These are phyloP conservation scores for Ovis aries DNA, from an alignment of 2,113 vertebrate species.

Conservation along the genomic window DNA sequence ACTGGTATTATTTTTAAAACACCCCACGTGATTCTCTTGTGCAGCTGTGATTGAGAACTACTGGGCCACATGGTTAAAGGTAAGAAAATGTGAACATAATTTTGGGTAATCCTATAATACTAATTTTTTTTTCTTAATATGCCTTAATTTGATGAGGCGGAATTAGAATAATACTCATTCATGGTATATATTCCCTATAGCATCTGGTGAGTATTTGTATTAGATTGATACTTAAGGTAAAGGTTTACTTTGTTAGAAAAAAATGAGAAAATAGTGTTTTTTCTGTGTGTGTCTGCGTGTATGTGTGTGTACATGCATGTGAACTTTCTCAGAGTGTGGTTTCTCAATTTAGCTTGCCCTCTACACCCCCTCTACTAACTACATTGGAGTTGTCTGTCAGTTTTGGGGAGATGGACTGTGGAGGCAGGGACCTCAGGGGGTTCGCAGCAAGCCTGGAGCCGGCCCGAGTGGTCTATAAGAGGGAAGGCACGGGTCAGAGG, in stretches of 20 bases:
- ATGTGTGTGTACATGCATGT: background rate
- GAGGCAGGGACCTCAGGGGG: constrained; percentile 56
- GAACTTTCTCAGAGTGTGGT: background rate
- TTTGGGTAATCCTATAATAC: background rate
- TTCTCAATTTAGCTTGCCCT: constrained; percentile 4
- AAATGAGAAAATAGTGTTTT: background rate
- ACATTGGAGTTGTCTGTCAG: constrained; percentile 59
- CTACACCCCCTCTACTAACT: constrained; percentile 11
- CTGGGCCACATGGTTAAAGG: background rate
- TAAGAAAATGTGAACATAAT: background rate
- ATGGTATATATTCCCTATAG: background rate
- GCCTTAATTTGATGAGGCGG: background rate
- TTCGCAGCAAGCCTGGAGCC: constrained; percentile 66
- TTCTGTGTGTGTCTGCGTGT: background rate
- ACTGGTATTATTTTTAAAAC: background rate
- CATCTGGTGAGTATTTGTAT: background rate
- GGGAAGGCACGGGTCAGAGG: constrained; percentile 77
- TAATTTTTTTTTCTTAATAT: background rate
- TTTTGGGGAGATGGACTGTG: constrained; percentile 34
- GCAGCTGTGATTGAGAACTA: background rate
- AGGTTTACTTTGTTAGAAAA: constrained; percentile 20
- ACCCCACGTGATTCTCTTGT: background rate
- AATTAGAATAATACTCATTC: background rate
- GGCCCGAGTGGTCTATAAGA: constrained; percentile 69
- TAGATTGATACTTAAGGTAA: background rate